A percentile compares a stretch with the other conserved stretches of the same genome.
These are phyloP conservation scores for Cossypha niveicapilla DNA, from an alignment of 2,797 vertebrate species.

Conservation along the genomic window DNA sequence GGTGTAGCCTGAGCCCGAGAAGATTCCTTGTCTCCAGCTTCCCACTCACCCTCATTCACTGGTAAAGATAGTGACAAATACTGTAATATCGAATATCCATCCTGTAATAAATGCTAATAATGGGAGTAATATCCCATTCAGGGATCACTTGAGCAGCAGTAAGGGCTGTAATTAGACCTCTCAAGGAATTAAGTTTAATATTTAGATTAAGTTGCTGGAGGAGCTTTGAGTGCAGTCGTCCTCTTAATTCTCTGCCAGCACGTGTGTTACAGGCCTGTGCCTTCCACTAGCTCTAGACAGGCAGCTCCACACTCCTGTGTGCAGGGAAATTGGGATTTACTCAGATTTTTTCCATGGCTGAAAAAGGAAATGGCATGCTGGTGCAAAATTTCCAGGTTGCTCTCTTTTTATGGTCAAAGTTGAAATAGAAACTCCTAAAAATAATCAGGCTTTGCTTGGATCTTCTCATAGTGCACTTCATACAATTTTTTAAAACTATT, in stretches of 20 bases:
- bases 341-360: not conserved
- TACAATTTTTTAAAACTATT: not conserved
- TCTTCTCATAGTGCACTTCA: not conserved
- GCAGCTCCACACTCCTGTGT: not conserved
- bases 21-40: not conserved
- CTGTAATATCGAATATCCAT: conserved; percentile 26
- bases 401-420: conserved; percentile 34
- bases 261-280: not conserved
- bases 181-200: conserved; percentile 56
- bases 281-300: not conserved
- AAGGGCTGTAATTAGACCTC: conserved; percentile 62
- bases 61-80: conserved; percentile 27
- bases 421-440: conserved; percentile 51
- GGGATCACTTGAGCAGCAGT: conserved; percentile 27
- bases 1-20: not conserved
- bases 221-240: not conserved
- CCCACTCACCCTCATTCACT: conserved; percentile 19
- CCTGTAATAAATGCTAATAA: conserved; percentile 56
- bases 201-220: conserved; percentile 48
- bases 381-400: not conserved
- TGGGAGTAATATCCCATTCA: conserved; percentile 17
- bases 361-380: conserved; percentile 26
- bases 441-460: not conserved
- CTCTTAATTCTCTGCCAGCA: not conserved
- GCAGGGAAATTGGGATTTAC: not conserved